Evolutionary conservation across 2,113 vertebrate genomes (phyloP).

Genomic region (Xenotilapia flavipinnis): DNA sequence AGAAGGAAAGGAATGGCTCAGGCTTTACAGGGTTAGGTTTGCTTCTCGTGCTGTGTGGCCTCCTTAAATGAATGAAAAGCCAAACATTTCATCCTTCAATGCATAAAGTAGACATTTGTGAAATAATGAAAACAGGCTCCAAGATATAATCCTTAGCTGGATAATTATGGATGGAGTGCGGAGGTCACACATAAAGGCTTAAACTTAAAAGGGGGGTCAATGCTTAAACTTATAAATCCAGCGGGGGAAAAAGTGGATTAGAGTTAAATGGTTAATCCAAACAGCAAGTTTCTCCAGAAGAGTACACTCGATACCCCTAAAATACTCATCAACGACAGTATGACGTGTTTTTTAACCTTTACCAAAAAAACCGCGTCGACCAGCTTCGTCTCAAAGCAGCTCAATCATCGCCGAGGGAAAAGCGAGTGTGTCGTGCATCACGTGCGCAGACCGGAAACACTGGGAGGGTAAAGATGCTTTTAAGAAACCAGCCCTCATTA

Average conservation of each 20-base stretch:
- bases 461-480: slow-evolving; percentile 31
- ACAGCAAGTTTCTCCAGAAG: not conserved
- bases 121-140: not conserved
- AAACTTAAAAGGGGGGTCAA: not conserved
- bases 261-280: not conserved
- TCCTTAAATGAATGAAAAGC: not conserved
- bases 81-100: not conserved
- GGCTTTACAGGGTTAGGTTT: not conserved
- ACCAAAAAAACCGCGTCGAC: not conserved
- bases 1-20: not conserved
- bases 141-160: not conserved
- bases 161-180: not conserved
- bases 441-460: not conserved
- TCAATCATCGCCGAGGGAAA: not conserved
- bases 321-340: not conserved
- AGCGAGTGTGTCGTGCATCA: not conserved
- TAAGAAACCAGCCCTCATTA: slow-evolving; percentile 46
- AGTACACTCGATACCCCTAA: not conserved
- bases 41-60: not conserved
- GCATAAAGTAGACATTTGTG: not conserved
- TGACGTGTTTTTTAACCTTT: not conserved
- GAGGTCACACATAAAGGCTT: not conserved
- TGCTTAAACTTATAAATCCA: not conserved
- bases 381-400: not conserved
- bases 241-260: not conserved